These are phyloP conservation scores for Sterrhoptilus dennistouni DNA, from an alignment of 2,113 vertebrate species.

Conservation along the genomic window DNA sequence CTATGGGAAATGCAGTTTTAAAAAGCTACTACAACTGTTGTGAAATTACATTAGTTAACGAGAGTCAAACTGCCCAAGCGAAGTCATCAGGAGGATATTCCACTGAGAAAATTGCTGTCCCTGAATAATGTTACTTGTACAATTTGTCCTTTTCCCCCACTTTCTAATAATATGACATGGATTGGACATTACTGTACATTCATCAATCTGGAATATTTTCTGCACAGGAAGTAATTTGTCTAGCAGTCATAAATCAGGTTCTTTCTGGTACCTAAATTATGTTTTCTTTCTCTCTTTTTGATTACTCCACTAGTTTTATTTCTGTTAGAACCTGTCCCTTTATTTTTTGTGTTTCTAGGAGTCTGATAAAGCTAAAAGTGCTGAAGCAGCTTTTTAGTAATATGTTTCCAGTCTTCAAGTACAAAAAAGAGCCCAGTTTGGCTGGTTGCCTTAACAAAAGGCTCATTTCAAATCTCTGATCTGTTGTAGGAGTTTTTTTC, in stretches of 20 bases:
- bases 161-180: background rate
- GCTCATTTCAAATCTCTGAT: background rate
- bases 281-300: background rate
- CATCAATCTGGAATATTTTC: background rate
- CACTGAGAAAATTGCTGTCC: background rate
- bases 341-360: background rate
- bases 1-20: background rate
- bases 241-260: background rate
- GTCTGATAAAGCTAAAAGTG: background rate
- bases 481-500: fast-evolving
- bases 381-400: background rate
- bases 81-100: background rate
- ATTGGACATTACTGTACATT: background rate
- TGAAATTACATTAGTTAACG: background rate
- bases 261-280: background rate
- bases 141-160: background rate
- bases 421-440: background rate
- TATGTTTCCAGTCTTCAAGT: background rate
- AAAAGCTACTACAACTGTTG: background rate
- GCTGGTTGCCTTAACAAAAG: background rate
- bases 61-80: background rate
- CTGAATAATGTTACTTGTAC: background rate
- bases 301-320: background rate
- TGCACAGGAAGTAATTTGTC: background rate
- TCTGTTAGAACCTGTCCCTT: background rate